Conservation (phyloP, 2,797 vertebrate species). For the Cercopithecus diana region DNA sequence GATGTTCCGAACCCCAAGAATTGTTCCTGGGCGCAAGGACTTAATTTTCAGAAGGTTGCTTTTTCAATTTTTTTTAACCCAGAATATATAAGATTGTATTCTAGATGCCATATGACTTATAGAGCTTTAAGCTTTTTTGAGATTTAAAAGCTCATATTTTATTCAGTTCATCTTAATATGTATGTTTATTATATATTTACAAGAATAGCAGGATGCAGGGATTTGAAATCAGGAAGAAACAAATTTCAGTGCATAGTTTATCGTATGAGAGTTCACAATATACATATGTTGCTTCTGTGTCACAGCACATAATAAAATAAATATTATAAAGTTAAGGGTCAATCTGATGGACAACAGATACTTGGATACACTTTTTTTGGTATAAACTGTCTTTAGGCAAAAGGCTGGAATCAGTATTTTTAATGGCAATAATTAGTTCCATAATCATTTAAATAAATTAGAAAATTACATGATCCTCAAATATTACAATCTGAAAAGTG, state of each 20-base stretch:
- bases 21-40: slow-evolving; percentile 96
- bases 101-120: slow-evolving; percentile 15
- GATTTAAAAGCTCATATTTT: slow-evolving; percentile 28
- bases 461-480: not conserved
- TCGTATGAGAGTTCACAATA: not conserved
- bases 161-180: not conserved
- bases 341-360: not conserved
- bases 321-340: not conserved
- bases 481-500: not conserved
- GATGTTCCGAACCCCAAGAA: slow-evolving; percentile 96
- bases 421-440: not conserved
- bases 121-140: slow-evolving; percentile 9
- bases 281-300: not conserved
- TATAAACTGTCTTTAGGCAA: not conserved
- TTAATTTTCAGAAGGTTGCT: slow-evolving; percentile 94
- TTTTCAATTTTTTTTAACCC: slow-evolving; percentile 49
- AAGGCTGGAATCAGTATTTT: slow-evolving; percentile 22
- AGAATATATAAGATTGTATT: slow-evolving; percentile 7
- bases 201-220: not conserved
- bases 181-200: not conserved
- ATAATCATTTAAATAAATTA: slow-evolving; percentile 34
- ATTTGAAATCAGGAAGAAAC: not conserved
- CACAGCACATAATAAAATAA: not conserved
- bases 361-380: not conserved
- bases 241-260: not conserved